A percentile compares a stretch with the other conserved stretches of the same genome.
phyloP scores from a whole-genome alignment of 2,797 vertebrate species.

The Malacoraja senta region DNA sequence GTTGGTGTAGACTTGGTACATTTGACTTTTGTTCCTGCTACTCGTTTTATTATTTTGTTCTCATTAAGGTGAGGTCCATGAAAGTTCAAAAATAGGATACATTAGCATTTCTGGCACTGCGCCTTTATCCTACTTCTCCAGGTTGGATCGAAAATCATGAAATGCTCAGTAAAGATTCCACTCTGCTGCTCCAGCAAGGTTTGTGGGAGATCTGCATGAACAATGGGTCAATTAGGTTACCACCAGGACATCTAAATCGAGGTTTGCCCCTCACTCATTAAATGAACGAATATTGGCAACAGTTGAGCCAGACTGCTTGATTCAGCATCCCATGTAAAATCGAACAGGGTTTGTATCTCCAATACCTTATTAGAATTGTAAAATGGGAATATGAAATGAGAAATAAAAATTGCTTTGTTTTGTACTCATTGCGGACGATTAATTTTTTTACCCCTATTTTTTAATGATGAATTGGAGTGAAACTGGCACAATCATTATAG shows the following conservation, averaged over 20 bases:
- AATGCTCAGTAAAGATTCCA: not conserved
- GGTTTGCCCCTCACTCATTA: not conserved
- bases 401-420: not conserved
- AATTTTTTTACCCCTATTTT: not conserved
- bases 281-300: not conserved
- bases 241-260: not conserved
- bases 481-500: not conserved
- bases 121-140: not conserved
- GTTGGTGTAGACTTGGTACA: not conserved
- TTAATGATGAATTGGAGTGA: not conserved
- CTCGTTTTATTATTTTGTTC: not conserved
- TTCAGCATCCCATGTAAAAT: not conserved
- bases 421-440: not conserved
- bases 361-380: not conserved
- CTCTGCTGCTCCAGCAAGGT: not conserved
- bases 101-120: not conserved
- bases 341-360: not conserved
- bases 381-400: not conserved
- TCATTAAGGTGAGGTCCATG: not conserved
- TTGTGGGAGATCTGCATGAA: not conserved
- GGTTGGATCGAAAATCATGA: not conserved
- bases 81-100: not conserved
- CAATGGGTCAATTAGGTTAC: not conserved
- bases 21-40: not conserved
- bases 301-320: not conserved